These are phyloP conservation scores for Alligator mississippiensis DNA, from an alignment of 2,113 vertebrate species.

Conservation along the genomic window DNA sequence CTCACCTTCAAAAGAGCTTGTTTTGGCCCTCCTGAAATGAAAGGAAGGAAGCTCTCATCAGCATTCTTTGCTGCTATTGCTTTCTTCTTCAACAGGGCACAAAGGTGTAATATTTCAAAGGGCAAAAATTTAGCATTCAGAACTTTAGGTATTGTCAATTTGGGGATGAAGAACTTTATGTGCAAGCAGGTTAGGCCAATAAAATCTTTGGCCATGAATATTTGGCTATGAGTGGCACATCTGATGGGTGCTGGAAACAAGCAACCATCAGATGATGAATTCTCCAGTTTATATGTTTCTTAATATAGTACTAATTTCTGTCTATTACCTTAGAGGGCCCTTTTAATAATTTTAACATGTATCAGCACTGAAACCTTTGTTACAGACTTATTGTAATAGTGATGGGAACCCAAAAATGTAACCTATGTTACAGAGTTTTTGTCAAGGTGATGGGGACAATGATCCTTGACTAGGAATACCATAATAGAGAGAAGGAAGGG, in stretches of 20 bases:
- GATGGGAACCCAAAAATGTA: background rate
- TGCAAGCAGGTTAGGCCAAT: background rate
- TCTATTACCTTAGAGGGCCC: background rate
- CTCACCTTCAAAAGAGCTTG: slow-evolving; percentile 44
- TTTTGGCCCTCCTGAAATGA: slow-evolving; percentile 51
- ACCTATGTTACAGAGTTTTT: too few relatives aligned
- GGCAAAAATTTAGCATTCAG: slow-evolving; percentile 1
- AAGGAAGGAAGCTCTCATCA: slow-evolving; percentile 31
- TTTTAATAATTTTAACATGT: background rate
- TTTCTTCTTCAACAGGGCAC: background rate
- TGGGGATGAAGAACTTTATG: background rate
- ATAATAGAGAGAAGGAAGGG: background rate
- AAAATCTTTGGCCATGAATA: slow-evolving; percentile 16
- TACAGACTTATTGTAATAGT: background rate
- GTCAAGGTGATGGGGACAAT: too few relatives aligned
- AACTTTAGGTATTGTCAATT: slow-evolving; percentile 24
- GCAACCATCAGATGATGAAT: too few relatives aligned
- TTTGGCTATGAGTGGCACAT: background rate
- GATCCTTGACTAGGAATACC: too few relatives aligned
- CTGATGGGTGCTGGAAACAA: background rate
- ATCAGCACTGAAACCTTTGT: background rate
- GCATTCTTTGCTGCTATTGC: slow-evolving; percentile 28
- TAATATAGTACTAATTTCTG: background rate
- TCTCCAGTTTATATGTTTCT: too few relatives aligned
- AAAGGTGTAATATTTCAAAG: background rate